Base-by-base conservation (phyloP, 2,888 invertebrate species). In the Anticlea derivata region DNA sequence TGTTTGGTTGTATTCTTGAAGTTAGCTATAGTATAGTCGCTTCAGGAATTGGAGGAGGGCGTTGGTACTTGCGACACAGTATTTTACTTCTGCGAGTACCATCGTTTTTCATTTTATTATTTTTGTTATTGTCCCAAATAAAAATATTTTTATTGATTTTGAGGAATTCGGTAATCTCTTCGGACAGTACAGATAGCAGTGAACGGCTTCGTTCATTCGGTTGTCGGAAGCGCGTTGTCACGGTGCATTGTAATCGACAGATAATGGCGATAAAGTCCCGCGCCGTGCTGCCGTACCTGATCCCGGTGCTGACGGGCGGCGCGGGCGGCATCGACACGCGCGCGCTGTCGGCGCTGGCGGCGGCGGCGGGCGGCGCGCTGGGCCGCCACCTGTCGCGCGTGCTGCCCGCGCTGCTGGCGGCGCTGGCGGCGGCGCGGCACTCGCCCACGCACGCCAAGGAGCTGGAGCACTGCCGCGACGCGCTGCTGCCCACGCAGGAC, bases 241-340 rank as follows among this genome's bases (percentile, higher is more conserved):
- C 7, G 12, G 6, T n/a, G n/a, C 13, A 17, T 39, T 35, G 26
- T 11, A 24, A 1, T 11, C 10, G 1, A 0, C 53, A 86, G 86
- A 97, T 99, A 29, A 98, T 99, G 97, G 95, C 97, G 7, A 96
- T 99, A 50, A 99, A 99, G 88, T 97, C 98, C 0, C 93, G 97
- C 64, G 98, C 98, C 0, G 98, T 99, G 46, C 90, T 99, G 63
- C 99, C 99, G 0, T 99, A 98, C 86, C 93, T 99, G 55, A 96
- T 99, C 55, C 99, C 99, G 2, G 96, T 98, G 88, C 89, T 99
- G 71, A 98, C 97, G 0, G 94, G 76, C 46, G 70, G 62, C 40
- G 71, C 56, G 39, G 68, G 60, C 34, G 71, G 66, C 7, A 66
- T 61, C 41, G 72, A 74, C 65, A 70, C 73, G 58, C 73, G 75